Evolutionary conservation across 2,888 invertebrate species (phyloP).

Genomic region (Corbicula japonica): DNA sequence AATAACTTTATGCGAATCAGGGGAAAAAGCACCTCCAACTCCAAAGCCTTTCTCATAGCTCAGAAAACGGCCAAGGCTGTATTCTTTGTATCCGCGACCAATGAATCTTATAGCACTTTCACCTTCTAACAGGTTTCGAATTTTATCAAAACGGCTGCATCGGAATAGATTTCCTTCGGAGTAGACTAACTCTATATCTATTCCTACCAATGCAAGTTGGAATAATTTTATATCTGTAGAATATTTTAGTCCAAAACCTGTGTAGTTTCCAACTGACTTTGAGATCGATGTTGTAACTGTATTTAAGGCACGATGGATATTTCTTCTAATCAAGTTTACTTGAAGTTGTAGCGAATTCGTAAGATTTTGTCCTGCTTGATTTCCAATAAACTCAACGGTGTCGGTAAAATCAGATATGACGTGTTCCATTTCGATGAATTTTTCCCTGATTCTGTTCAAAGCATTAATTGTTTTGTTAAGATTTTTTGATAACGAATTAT

Average conservation of each 20-base stretch:
- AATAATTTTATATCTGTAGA: not conserved
- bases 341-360: not conserved
- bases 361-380: not conserved
- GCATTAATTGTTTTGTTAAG: not conserved
- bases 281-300: not conserved
- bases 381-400: not conserved
- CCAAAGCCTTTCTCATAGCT: conserved; percentile 8
- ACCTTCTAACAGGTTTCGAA: conserved; percentile 39
- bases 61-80: conserved; percentile 33
- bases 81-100: not conserved
- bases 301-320: not conserved
- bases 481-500: not conserved
- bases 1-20: conserved; percentile 20
- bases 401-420: not conserved
- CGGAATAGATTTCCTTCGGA: conserved; percentile 24
- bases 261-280: conserved; percentile 21
- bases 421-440: not conserved
- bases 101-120: conserved; percentile 40
- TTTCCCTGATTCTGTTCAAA: not conserved
- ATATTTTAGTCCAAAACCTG: conserved; percentile 15
- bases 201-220: conserved; percentile 8
- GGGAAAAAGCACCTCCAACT: conserved; percentile 38
- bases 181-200: conserved; percentile 54
- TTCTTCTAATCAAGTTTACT: not conserved
- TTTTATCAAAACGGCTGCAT: conserved; percentile 55